These are phyloP conservation scores for Corvus hawaiiensis DNA, from an alignment of 2,113 vertebrate species.

Conservation along the genomic window DNA sequence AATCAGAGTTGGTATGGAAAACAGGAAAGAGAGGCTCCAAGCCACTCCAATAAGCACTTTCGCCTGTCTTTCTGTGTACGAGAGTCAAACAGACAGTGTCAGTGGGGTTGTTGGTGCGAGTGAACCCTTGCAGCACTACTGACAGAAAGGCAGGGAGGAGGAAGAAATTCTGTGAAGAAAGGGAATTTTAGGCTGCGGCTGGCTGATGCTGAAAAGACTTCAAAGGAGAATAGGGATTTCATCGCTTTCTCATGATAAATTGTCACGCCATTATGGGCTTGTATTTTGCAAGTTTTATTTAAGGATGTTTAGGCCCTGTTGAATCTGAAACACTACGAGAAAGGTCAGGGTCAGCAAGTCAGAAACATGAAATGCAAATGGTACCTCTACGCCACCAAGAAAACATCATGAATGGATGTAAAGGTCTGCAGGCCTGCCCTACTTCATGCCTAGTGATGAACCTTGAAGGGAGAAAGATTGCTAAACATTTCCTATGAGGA, in stretches of 20 bases:
- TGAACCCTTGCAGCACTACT: background rate
- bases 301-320: background rate
- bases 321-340: background rate
- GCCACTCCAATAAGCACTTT: slow-evolving; percentile 71
- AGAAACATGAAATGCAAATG: background rate
- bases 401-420: background rate
- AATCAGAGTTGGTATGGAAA: slow-evolving; percentile 77
- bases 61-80: slow-evolving; percentile 73
- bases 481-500: background rate
- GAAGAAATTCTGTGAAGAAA: background rate
- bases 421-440: background rate
- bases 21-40: slow-evolving; percentile 77
- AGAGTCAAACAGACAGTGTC: slow-evolving; percentile 2
- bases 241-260: background rate
- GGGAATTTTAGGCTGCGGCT: background rate
- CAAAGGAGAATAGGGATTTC: background rate
- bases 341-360: background rate
- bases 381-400: background rate
- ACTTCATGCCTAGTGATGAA: background rate
- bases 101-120: background rate
- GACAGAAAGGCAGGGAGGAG: background rate
- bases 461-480: background rate
- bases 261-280: background rate
- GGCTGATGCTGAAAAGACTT: background rate
- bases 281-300: background rate